Conservation (phyloP, 2,797 vertebrate genomes). For the Rachycentron canadum region DNA sequence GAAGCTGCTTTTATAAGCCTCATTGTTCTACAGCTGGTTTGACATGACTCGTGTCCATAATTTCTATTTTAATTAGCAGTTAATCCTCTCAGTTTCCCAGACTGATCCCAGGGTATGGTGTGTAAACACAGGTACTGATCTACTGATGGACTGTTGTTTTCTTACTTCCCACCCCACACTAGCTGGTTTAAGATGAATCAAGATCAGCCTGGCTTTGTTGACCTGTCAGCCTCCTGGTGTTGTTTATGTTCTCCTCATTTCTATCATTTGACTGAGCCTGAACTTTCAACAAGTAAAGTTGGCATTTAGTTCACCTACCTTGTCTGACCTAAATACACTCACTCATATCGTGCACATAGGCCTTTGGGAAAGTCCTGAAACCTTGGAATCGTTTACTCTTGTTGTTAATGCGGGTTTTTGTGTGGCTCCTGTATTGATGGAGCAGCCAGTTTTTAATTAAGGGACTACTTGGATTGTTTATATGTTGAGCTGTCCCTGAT, state of each 20-base stretch:
- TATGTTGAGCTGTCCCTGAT: no score
- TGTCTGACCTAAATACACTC: neutral
- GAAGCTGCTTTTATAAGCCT: neutral
- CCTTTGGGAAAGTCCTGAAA: neutral
- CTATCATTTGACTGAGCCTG: no score
- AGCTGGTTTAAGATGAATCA: neutral
- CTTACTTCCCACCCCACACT: no score
- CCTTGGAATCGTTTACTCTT: no score
- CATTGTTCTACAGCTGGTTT: neutral
- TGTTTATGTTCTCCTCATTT: neutral
- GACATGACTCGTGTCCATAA: neutral
- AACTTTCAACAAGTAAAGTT: no score
- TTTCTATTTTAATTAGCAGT: neutral
- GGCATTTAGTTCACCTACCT: neutral
- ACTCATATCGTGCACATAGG: neutral
- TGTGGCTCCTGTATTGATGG: no score
- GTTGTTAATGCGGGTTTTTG: no score
- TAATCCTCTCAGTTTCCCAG: neutral
- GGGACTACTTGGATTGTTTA: no score
- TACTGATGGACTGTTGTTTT: neutral
- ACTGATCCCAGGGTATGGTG: no score
- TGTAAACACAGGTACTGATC: no score
- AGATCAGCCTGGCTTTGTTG: neutral
- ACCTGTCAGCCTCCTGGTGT: neutral
- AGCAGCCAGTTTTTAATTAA: no score